A percentile compares a stretch with the other conserved stretches of the same genome.
phyloP scores from a whole-genome alignment of 2,113 vertebrate genomes.

The Gobio gobio region DNA sequence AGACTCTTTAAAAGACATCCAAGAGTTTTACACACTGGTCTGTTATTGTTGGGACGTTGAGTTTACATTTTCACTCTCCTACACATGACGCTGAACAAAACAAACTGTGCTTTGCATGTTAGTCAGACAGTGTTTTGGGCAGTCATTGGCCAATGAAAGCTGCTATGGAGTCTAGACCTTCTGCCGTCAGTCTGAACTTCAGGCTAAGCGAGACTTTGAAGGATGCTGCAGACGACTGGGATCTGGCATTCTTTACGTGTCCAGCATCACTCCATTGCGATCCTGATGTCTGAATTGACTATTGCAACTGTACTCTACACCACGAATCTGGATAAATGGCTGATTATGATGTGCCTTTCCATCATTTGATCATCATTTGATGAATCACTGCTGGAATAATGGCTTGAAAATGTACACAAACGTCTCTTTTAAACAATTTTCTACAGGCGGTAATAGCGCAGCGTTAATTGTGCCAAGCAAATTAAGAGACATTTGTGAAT shows the following conservation, averaged over 20 bases:
- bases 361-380: not conserved
- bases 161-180: too few relatives aligned
- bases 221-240: not conserved
- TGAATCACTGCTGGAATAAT: not conserved
- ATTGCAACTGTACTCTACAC: not conserved
- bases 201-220: too few relatives aligned
- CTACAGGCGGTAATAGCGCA: not conserved
- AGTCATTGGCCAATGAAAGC: too few relatives aligned
- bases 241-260: not conserved
- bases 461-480: constrained; percentile 3
- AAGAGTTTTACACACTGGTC: too few relatives aligned
- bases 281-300: not conserved
- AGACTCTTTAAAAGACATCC: too few relatives aligned
- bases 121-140: too few relatives aligned
- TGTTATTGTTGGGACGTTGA: too few relatives aligned
- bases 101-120: too few relatives aligned
- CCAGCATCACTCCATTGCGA: not conserved
- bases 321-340: not conserved
- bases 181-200: too few relatives aligned
- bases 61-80: too few relatives aligned
- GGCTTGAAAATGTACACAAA: not conserved
- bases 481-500: constrained; percentile 1
- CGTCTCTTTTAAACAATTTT: not conserved
- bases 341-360: not conserved
- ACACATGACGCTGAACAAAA: too few relatives aligned